Evolutionary conservation across 2,888 invertebrate genomes (phyloP), one percentile per base, ranked within the genome.

Genomic region (Coremacera marginata): DNA sequence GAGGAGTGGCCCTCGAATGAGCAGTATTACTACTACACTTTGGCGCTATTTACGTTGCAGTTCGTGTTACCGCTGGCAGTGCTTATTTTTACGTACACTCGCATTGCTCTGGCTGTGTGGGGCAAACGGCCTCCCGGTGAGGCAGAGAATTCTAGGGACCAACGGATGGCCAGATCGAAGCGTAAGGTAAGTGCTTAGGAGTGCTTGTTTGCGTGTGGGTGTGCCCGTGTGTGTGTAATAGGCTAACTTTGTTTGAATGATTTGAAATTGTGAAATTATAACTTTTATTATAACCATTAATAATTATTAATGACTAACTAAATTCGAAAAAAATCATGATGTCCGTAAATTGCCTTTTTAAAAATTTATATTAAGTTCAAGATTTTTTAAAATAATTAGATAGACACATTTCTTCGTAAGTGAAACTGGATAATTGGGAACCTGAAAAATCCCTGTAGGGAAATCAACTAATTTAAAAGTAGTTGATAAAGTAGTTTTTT

Each of bases 91-190:
- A 96, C 97, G 0, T 97, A 97, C 87, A 93, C 94, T 1, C 92
- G 95, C 82, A 97, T 97, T 79, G 96, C 95, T 0, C 91, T 94
- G 70, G 94, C 95, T 16, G 95, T 97, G 63, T 96, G 96, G 96
- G 95, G 95, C 27, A 94, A 95, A 81, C 91, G 94, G 52, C 94
- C 95, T 8, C 96, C 97, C 0, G 97, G 97, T 0, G 97, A 97
- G 88, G 96, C 96, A 0, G 95, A 96, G 86, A 93, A 94, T 79
- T 93, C 92, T 7, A 90, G 97, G 63, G 97, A 97, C 90, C 93
- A 94, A 81, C 91, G 96, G 67, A 93, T 96, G 90, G 96, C 95
- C 11, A 92, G 93, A 81, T 95, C 96, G 2, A 97, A 97, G 88
- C 91, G 95, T 90, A 96, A 96, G 94, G 97, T 96, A 90, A 89